Evolutionary conservation across 2,888 invertebrate genomes (phyloP).

Genomic region (Drosophila rellima): DNA sequence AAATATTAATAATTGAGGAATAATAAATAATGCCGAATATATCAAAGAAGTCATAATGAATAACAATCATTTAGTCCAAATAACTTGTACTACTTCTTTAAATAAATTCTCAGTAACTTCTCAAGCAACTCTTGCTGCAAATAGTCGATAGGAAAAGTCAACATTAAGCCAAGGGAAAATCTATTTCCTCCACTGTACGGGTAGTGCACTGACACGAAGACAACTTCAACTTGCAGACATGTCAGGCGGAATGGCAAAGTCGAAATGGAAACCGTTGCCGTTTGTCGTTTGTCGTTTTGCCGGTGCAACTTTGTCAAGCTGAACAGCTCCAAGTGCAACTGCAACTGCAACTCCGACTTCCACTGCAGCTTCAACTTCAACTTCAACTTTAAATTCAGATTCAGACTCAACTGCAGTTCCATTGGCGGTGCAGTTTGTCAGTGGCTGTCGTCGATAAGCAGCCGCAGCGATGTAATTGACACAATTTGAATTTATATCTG

Average conservation of each 20-base stretch:
- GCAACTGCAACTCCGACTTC: conserved; percentile 23
- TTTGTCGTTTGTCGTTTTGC: conserved; percentile 13
- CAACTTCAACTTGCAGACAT: conserved; percentile 72
- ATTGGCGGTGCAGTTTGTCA: conserved; percentile 66
- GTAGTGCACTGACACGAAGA: conserved; percentile 58
- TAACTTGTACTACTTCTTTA: too few species aligned
- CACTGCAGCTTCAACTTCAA: conserved; percentile 7
- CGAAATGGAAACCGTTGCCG: conserved; percentile 57
- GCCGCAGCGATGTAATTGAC: conserved; percentile 77
- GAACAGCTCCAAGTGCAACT: conserved; percentile 58
- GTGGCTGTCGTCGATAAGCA: conserved; percentile 72
- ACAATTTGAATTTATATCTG: conserved; percentile 80
- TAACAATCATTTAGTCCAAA: too few species aligned
- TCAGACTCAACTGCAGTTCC: conserved; percentile 26
- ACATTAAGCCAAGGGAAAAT: conserved; percentile 44
- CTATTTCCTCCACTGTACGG: conserved; percentile 39
- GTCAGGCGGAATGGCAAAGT: conserved; percentile 60
- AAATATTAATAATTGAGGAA: neutral
- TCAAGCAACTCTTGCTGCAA: conserved; percentile 37
- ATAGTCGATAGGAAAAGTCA: conserved; percentile 11
- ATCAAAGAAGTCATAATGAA: too few species aligned
- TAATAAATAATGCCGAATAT: too few species aligned
- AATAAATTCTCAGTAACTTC: neutral
- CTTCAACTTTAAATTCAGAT: conserved; percentile 24
- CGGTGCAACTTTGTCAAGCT: conserved; percentile 68